Percentiles rank a stretch among this genome's conserved stretches.
phyloP scores from a whole-genome alignment of 2,797 vertebrate species.

The Rachycentron canadum region DNA sequence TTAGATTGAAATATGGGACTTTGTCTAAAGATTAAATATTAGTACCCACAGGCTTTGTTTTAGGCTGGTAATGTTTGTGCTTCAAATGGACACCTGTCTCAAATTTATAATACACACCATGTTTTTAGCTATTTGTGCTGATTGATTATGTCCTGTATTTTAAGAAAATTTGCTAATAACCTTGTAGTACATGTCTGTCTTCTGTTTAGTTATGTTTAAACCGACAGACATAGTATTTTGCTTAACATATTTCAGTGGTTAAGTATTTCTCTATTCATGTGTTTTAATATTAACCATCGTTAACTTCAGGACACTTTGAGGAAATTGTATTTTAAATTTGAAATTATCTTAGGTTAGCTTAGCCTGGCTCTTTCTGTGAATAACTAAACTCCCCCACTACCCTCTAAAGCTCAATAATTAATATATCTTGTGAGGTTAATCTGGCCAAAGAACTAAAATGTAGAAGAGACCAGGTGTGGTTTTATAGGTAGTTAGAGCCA shows the following conservation, averaged over 20 bases:
- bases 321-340: neutral
- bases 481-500: no score
- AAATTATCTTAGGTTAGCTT: no score
- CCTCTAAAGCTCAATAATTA: no score
- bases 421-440: no score
- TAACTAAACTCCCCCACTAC: no score
- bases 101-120: constrained; percentile 2
- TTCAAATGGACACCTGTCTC: constrained; percentile 39
- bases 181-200: neutral
- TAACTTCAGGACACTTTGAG: neutral
- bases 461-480: no score
- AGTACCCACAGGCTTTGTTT: constrained; percentile 34
- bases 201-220: no score
- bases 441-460: no score
- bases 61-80: constrained; percentile 38
- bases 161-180: neutral
- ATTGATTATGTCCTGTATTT: neutral
- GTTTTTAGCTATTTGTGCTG: constrained; percentile 7
- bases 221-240: no score
- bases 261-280: neutral
- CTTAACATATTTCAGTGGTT: no score
- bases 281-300: neutral
- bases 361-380: no score
- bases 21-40: constrained; percentile 55
- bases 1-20: constrained; percentile 15